These are phyloP conservation scores for Hemibagrus guttatus DNA, from an alignment of 2,797 vertebrate species.

Conservation along the genomic window DNA sequence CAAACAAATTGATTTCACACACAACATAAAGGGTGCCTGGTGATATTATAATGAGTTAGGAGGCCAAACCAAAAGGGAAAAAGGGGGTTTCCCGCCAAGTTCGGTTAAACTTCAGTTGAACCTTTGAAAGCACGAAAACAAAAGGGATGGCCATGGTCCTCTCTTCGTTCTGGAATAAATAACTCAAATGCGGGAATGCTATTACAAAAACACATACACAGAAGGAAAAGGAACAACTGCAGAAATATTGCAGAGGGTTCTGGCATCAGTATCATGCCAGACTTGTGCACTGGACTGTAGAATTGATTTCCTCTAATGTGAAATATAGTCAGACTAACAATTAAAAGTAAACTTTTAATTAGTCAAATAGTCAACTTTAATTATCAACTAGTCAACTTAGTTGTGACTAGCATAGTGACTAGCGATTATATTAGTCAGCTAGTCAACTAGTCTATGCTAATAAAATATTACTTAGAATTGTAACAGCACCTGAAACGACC, in stretches of 20 bases:
- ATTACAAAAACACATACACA: background rate
- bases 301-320: background rate
- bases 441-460: background rate
- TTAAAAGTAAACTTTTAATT: background rate
- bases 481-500: background rate
- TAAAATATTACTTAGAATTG: background rate
- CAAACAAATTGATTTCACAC: background rate
- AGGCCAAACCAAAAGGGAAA: background rate
- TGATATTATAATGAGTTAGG: background rate
- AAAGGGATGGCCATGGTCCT: background rate
- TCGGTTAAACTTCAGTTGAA: background rate
- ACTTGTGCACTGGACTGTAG: background rate
- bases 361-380: no score
- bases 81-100: no score
- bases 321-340: background rate
- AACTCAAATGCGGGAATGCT: background rate
- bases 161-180: background rate
- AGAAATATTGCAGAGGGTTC: background rate
- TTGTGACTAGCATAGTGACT: background rate
- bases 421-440: background rate
- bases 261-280: background rate
- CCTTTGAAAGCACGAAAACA: constrained; percentile 8
- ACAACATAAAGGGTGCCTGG: background rate
- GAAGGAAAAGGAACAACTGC: background rate
- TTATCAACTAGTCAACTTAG: no score